Conservation (phyloP, 2,888 invertebrate genomes). For the Allophyes oxyacanthae region DNA sequence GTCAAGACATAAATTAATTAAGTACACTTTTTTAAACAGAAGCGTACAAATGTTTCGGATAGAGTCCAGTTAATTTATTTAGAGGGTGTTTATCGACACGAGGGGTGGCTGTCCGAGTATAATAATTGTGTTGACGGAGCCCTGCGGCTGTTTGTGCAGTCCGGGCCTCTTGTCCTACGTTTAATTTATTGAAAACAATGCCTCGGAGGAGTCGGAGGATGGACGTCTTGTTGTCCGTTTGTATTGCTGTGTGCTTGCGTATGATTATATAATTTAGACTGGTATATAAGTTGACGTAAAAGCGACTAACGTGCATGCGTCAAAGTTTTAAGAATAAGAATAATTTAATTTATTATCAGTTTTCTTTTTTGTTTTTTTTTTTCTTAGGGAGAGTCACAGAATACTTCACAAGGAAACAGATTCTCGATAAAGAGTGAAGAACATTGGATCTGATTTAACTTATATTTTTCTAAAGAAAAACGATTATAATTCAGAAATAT, state of each 20-base stretch:
- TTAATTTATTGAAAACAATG: constrained; percentile 89
- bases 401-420: no score
- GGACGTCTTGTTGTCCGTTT: constrained; percentile 54
- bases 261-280: no score
- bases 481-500: no score
- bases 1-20: constrained; percentile 50
- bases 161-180: constrained; percentile 78
- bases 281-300: no score
- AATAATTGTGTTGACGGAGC: constrained; percentile 89
- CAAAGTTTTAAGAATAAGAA: no score
- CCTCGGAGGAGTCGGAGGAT: constrained; percentile 54
- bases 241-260: constrained; percentile 31
- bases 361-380: no score
- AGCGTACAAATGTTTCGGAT: constrained; percentile 63
- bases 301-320: no score
- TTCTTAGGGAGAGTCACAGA: no score
- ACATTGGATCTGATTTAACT: no score
- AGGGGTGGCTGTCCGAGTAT: constrained; percentile 87
- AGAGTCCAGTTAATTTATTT: constrained; percentile 86
- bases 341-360: no score
- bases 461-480: no score
- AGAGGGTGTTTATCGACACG: constrained; percentile 84
- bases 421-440: no score
- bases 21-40: constrained; percentile 30
- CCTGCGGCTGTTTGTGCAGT: constrained; percentile 81